phyloP scores from a whole-genome alignment of 2,113 vertebrate genomes.

The Poecilia latipinna region DNA sequence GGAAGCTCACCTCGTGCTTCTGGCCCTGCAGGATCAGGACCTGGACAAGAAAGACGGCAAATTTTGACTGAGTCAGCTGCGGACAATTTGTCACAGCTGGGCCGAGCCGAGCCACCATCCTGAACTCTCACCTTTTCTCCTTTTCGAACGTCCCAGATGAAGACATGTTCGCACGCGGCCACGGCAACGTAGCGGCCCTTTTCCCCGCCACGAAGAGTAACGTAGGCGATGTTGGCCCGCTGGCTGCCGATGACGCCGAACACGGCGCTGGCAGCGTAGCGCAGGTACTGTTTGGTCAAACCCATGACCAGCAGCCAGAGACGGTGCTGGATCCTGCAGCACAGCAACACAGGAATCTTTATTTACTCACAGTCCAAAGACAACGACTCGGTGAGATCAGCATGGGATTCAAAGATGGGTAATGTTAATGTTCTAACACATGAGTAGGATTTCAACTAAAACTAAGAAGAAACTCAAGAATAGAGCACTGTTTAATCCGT shows the following conservation, averaged over 20 bases:
- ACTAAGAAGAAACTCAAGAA: no score
- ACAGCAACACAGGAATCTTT: background rate
- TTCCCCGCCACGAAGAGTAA: conserved; percentile 88
- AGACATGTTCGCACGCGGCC: conserved; percentile 94
- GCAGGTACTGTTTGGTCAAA: conserved; percentile 95
- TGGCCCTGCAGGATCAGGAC: conserved; percentile 91
- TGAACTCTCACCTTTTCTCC: conserved; percentile 88
- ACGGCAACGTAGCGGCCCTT: conserved; percentile 90
- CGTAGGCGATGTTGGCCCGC: conserved; percentile 85
- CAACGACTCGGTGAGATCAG: no score
- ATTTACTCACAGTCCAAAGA: no score
- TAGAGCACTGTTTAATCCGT: no score
- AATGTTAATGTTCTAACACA: no score
- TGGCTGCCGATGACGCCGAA: conserved; percentile 92
- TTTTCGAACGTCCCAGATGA: conserved; percentile 94
- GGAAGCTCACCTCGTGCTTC: conserved; percentile 90
- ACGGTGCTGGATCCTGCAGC: conserved; percentile 17
- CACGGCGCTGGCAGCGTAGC: conserved; percentile 86
- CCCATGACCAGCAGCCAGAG: conserved; percentile 82
- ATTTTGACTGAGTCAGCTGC: no score
- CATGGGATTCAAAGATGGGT: no score
- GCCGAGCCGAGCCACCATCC: background rate
- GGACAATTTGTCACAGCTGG: background rate
- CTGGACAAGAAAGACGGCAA: conserved; percentile 64
- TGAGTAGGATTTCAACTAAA: no score